These are phyloP conservation scores for Cataglyphis albicans DNA, from an alignment of 2,888 invertebrate species.

Conservation along the genomic window DNA sequence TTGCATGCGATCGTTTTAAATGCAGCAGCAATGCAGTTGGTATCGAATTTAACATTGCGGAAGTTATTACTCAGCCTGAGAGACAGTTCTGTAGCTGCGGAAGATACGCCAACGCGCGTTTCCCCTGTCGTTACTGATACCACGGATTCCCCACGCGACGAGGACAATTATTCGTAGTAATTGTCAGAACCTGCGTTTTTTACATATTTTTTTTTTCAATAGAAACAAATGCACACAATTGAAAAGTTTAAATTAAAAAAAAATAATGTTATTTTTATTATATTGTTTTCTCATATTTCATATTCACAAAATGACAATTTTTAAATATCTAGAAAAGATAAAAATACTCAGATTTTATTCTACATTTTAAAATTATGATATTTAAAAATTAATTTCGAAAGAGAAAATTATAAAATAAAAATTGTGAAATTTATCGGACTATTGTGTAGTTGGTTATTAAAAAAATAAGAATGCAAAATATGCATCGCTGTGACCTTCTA, in stretches of 20 bases:
- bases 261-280: neutral
- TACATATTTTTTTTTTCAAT: neutral
- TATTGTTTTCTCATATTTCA: neutral
- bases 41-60: conserved; percentile 54
- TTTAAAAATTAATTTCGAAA: neutral
- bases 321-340: neutral
- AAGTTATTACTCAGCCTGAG: conserved; percentile 51
- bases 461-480: conserved; percentile 10
- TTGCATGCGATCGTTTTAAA: conserved; percentile 51
- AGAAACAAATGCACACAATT: neutral
- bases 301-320: conserved; percentile 5
- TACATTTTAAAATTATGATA: neutral
- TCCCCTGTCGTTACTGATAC: conserved; percentile 40
- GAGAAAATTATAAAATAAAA: neutral
- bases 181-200: neutral
- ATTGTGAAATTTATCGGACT: neutral
- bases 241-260: neutral
- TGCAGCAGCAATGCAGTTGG: conserved; percentile 16
- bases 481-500: neutral
- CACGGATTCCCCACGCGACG: conserved; percentile 38
- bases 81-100: conserved; percentile 49
- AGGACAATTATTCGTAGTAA: conserved; percentile 44
- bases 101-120: conserved; percentile 57
- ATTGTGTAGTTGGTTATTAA: neutral
- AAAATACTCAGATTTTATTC: neutral